Conservation (phyloP, 2,888 invertebrate genomes). For the Anthrax anthrax region DNA sequence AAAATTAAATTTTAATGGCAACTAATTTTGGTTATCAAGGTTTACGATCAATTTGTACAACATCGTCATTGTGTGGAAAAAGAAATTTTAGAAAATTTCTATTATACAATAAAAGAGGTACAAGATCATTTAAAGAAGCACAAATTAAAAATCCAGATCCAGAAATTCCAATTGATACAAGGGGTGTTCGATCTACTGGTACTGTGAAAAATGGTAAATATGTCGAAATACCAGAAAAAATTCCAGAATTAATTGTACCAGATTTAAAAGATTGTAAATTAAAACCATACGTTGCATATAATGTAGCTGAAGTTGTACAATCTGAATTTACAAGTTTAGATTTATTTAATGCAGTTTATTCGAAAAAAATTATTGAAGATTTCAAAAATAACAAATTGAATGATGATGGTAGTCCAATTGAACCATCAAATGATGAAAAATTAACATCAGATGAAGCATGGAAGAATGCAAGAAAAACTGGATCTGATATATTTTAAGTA, state of each 20-base stretch:
- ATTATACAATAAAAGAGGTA: constrained; percentile 61
- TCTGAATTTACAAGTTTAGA: constrained; percentile 70
- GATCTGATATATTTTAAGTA: constrained; percentile 58
- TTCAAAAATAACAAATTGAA: constrained; percentile 55
- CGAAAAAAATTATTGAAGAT: constrained; percentile 61
- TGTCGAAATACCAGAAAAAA: constrained; percentile 64
- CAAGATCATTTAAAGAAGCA: constrained; percentile 44
- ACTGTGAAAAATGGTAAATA: constrained; percentile 41
- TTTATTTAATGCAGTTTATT: constrained; percentile 69
- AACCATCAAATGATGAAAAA: constrained; percentile 59
- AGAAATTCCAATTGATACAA: constrained; percentile 50
- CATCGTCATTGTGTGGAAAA: constrained; percentile 45
- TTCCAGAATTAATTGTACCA: constrained; percentile 86
- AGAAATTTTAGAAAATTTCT: constrained; percentile 72
- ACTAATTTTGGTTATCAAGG: neutral
- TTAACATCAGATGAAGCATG: constrained; percentile 59
- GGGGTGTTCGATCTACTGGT: constrained; percentile 56
- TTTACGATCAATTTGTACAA: constrained; percentile 35
- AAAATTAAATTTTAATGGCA: neutral
- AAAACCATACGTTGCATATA: constrained; percentile 91
- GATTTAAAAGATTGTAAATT: constrained; percentile 68
- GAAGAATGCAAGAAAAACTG: constrained; percentile 53
- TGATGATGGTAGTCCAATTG: constrained; percentile 48
- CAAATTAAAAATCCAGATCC: constrained; percentile 39
- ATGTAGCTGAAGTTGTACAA: constrained; percentile 56